Base-by-base conservation (phyloP, 2,888 invertebrate species). In the Archips xylosteana region DNA sequence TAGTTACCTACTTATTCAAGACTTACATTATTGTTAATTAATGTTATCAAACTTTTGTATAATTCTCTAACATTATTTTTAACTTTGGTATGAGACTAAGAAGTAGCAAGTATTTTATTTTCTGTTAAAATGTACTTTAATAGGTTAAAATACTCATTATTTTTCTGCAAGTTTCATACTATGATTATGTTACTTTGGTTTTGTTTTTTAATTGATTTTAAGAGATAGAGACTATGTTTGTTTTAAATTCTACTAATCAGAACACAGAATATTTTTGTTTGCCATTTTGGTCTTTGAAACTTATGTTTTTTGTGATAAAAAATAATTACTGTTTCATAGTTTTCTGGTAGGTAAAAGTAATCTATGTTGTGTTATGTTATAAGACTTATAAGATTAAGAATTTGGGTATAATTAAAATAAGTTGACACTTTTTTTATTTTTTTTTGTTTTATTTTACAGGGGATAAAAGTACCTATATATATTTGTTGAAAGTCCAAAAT, bases 301-400 rank as follows among this genome's bases (percentile, higher is more conserved):
- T 68, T 75, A 75, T 76, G 72, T 61, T 75, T 71, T 68, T 70
- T 73, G 49, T 73, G 15, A 49, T 59, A 73, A 73, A 73, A 73
- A 73, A 68, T 49, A 13, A 39, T 63, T 68, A 64, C 32, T 36
- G 57, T 68, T 73, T 73, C 51, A 23, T n/a, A 36, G 42, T 6
- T 51, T 39, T 57, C 57, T 57, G 32, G 57, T 57, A 73, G 1
- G 59, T 63, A 32, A 39, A 69, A 49, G 10, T 63, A 73, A 63
- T 68, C 49, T 68, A n/a, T 73, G 68, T 69, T 68, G 68, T 63
- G 15, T 32, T 42, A 23, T 13, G 15, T 32, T 42, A 23, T 13
- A 57, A 63, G 68, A 62, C 57, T 32, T 42, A 23, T 13, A 57
- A 63, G 68, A 62, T 62, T 68, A 62, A 63, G 32, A 10, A 23